phyloP scores from a whole-genome alignment of 2,113 vertebrate species.

The Clarias gariepinus region DNA sequence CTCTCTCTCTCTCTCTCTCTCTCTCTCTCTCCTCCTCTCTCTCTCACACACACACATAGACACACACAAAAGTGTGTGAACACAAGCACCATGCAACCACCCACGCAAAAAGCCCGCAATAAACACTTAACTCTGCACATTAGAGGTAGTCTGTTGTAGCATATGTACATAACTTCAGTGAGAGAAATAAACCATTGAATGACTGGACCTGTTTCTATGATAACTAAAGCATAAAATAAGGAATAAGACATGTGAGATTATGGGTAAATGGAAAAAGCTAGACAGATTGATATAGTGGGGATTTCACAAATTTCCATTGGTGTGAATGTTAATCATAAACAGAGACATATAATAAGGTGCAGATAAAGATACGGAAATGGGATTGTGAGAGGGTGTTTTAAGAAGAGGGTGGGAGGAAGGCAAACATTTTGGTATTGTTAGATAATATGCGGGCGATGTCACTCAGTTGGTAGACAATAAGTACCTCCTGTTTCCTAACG shows the following conservation, averaged over 20 bases:
- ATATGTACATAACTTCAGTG: constrained; percentile 13
- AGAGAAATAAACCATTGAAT: constrained; percentile 25
- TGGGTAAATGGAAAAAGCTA: constrained; percentile 10
- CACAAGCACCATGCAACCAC: neutral
- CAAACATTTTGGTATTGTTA: constrained; percentile 13
- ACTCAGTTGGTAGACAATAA: constrained; percentile 47
- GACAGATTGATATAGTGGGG: neutral
- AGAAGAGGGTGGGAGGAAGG: neutral
- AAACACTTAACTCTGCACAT: neutral
- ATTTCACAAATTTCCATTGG: neutral
- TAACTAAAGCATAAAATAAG: constrained; percentile 19
- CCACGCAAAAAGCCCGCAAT: neutral
- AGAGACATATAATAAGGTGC: neutral
- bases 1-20: neutral
- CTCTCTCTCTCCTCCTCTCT: neutral
- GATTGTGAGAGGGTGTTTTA: neutral
- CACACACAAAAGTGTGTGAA: neutral
- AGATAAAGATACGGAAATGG: neutral
- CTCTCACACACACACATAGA: neutral
- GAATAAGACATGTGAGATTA: constrained; percentile 10
- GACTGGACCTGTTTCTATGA: constrained; percentile 17
- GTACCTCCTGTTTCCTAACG: constrained; percentile 58
- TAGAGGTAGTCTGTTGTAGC: neutral
- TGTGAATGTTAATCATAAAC: constrained; percentile 25
- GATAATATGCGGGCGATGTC: constrained; percentile 33